A percentile compares a stretch with the other conserved stretches of the same genome.
These are phyloP conservation scores for Branchinecta sandiegonensis DNA, from an alignment of 2,888 invertebrate species.

Conservation along the genomic window DNA sequence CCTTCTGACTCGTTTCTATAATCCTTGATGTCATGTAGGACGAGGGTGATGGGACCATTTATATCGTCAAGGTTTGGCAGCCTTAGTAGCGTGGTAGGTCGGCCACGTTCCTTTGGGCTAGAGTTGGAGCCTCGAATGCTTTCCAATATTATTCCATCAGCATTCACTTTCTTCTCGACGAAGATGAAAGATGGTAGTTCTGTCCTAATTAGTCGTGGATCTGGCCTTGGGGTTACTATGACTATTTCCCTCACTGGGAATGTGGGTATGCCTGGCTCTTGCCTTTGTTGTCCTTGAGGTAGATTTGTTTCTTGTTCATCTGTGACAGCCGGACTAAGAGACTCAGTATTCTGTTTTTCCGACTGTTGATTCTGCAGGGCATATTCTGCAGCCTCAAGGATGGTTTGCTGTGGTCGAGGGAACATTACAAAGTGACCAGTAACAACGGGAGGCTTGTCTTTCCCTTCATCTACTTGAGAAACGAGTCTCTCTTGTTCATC, in stretches of 20 bases:
- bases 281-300: slow-evolving; percentile 7
- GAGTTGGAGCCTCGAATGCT: not conserved
- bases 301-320: not conserved
- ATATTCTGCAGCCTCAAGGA: too few relatives aligned
- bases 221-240: slow-evolving; percentile 4
- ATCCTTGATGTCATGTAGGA: slow-evolving; percentile 8
- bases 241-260: not conserved
- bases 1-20: not conserved
- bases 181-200: not conserved
- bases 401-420: too few relatives aligned
- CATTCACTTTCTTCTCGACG: not conserved
- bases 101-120: not conserved
- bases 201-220: not conserved
- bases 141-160: slow-evolving; percentile 3
- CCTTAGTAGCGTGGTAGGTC: not conserved
- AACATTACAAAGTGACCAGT: too few relatives aligned
- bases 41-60: not conserved
- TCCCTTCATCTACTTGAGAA: too few relatives aligned
- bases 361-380: too few relatives aligned
- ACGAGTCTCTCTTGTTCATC: too few relatives aligned
- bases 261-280: not conserved
- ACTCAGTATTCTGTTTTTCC: too few relatives aligned
- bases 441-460: too few relatives aligned
- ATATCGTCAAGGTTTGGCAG: not conserved
- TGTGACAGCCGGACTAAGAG: too few relatives aligned